phyloP scores from a whole-genome alignment of 2,797 vertebrate species.

The Salmo trutta region DNA sequence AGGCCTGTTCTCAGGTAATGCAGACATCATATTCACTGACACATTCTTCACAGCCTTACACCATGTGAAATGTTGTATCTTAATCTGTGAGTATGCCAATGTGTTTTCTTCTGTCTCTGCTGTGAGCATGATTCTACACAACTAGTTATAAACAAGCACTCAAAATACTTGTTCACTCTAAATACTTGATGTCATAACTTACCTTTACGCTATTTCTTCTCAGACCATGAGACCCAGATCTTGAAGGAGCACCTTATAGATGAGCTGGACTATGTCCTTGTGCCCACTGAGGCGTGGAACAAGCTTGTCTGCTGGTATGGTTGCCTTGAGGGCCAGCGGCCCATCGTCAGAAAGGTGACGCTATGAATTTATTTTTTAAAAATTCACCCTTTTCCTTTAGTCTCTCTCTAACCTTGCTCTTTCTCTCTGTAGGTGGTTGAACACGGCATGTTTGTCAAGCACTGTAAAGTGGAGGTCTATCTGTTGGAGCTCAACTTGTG shows the following conservation, averaged over 20 bases:
- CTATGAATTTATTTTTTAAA: neutral
- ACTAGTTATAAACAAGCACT: neutral
- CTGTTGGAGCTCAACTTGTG: conserved; percentile 94
- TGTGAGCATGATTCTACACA: neutral
- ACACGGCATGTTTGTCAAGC: conserved; percentile 96
- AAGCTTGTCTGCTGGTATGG: conserved; percentile 91
- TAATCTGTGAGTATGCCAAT: neutral
- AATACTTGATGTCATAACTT: neutral
- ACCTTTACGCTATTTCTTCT: conserved; percentile 4
- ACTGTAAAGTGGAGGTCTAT: conserved; percentile 98
- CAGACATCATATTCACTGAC: neutral
- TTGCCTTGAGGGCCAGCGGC: conserved; percentile 87
- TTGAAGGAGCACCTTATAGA: conserved; percentile 96
- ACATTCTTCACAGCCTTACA: neutral
- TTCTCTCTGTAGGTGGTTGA: conserved; percentile 86
- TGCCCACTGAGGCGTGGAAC: conserved; percentile 92
- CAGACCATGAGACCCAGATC: conserved; percentile 87
- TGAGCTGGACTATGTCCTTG: conserved; percentile 92
- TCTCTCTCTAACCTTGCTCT: neutral
- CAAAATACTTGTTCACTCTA: neutral
- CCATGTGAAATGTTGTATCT: neutral
- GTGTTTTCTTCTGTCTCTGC: neutral
- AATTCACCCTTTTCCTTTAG: neutral
- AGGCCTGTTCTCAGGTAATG: conserved; percentile 89
- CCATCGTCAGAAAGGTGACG: conserved; percentile 92